Percentiles rank a stretch among this genome's conserved stretches.
Conservation (phyloP, 1,140 invertebrate genomes). For the Forficula auricularia region DNA sequence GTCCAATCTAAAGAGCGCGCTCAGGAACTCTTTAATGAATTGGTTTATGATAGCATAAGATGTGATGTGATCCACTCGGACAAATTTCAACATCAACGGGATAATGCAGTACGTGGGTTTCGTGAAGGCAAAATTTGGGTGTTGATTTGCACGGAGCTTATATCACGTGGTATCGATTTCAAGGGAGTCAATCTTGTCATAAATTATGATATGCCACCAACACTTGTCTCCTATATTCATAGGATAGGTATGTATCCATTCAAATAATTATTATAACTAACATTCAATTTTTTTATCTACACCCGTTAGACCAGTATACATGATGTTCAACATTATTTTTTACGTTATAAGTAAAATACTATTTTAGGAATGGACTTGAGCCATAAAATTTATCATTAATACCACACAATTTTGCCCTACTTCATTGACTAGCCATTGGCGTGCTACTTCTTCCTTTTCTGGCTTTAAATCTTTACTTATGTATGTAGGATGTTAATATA, state of each 20-base stretch:
- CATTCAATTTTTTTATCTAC: too few relatives aligned
- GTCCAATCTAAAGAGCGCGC: slow-evolving; percentile 82
- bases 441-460: too few relatives aligned
- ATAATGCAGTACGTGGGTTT: slow-evolving; percentile 77
- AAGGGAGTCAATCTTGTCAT: slow-evolving; percentile 92
- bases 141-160: slow-evolving; percentile 89
- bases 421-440: too few relatives aligned
- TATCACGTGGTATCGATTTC: slow-evolving; percentile 95
- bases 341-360: too few relatives aligned
- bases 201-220: slow-evolving; percentile 93
- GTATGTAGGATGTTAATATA: too few relatives aligned
- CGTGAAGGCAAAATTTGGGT: slow-evolving; percentile 86
- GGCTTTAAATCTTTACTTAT: too few relatives aligned
- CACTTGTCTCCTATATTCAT: slow-evolving; percentile 86
- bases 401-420: too few relatives aligned
- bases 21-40: slow-evolving; percentile 76
- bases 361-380: too few relatives aligned
- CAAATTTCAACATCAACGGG: slow-evolving; percentile 70
- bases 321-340: too few relatives aligned
- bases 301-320: too few relatives aligned
- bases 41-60: slow-evolving; percentile 82
- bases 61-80: slow-evolving; percentile 91
- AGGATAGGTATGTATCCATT: slow-evolving; percentile 44
- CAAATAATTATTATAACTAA: too few relatives aligned
- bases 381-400: too few relatives aligned